These are phyloP conservation scores for Eubasilissa regina DNA, from an alignment of 1,140 invertebrate genomes.

Conservation along the genomic window DNA sequence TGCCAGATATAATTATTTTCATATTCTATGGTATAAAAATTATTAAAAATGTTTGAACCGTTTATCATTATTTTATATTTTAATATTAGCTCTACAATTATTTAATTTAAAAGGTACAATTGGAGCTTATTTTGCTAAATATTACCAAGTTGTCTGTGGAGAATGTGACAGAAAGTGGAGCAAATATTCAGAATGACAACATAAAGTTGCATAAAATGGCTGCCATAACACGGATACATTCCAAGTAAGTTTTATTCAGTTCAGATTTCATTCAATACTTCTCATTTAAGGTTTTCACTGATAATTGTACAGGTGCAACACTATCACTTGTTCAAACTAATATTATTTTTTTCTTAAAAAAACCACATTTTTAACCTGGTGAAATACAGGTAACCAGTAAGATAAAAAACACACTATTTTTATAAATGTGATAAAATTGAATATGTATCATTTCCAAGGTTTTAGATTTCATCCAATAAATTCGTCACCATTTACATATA, in stretches of 20 bases:
- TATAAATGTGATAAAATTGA: no score
- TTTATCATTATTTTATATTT: neutral
- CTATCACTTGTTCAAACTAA: no score
- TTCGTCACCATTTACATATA: no score
- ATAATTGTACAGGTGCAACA: no score
- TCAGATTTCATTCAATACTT: no score
- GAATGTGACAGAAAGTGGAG: neutral
- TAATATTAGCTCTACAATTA: neutral
- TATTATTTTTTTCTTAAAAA: no score
- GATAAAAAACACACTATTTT: no score
- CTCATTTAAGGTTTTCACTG: no score
- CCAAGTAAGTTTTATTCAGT: conserved; percentile 6
- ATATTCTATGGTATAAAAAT: neutral
- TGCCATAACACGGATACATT: conserved; percentile 19
- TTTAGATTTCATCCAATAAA: no score
- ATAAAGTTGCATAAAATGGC: conserved; percentile 18
- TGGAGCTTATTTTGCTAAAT: conserved; percentile 15
- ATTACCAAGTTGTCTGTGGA: conserved; percentile 24
- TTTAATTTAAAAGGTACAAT: conserved; percentile 7
- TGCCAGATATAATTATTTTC: neutral
- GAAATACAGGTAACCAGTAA: no score
- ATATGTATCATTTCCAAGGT: no score
- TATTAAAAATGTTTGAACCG: neutral
- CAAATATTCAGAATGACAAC: neutral
- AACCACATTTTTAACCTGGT: no score